These are phyloP conservation scores for Amorpha juglandis DNA, from an alignment of 2,888 invertebrate genomes.

Conservation along the genomic window DNA sequence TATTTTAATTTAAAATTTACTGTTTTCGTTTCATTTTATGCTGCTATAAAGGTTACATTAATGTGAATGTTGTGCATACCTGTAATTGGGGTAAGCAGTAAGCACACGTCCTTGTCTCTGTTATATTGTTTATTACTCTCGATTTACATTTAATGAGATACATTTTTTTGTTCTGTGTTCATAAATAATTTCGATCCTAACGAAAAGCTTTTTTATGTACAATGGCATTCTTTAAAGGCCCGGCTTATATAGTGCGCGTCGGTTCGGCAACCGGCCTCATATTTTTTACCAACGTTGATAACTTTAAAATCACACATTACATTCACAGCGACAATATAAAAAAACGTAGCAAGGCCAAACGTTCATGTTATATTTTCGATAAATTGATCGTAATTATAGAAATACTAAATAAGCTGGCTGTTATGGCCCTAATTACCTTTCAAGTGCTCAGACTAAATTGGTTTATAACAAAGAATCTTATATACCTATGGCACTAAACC, in stretches of 20 bases:
- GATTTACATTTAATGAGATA: neutral
- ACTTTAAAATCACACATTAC: constrained; percentile 25
- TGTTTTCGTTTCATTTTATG: neutral
- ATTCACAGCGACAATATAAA: constrained; percentile 25
- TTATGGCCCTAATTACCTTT: neutral
- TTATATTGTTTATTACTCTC: constrained; percentile 8
- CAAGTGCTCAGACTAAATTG: constrained; percentile 1
- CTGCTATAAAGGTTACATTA: neutral
- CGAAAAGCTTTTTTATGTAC: neutral
- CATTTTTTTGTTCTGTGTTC: neutral
- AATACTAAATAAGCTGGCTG: constrained; percentile 13
- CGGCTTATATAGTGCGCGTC: neutral
- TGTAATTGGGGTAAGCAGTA: constrained; percentile 4
- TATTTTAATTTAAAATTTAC: no score
- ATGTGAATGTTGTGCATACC: constrained; percentile 13
- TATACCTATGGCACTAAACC: neutral
- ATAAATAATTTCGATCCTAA: neutral
- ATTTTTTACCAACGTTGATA: constrained; percentile 7
- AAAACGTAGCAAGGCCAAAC: constrained; percentile 26
- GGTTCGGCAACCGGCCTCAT: neutral
- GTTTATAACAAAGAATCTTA: neutral
- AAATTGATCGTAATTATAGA: constrained; percentile 26
- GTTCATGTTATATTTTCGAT: constrained; percentile 25
- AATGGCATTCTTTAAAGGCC: neutral
- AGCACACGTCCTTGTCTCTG: constrained; percentile 12